Evolutionary conservation across 2,888 invertebrate genomes (phyloP).

Genomic region (Tryphoninae sp.): DNA sequence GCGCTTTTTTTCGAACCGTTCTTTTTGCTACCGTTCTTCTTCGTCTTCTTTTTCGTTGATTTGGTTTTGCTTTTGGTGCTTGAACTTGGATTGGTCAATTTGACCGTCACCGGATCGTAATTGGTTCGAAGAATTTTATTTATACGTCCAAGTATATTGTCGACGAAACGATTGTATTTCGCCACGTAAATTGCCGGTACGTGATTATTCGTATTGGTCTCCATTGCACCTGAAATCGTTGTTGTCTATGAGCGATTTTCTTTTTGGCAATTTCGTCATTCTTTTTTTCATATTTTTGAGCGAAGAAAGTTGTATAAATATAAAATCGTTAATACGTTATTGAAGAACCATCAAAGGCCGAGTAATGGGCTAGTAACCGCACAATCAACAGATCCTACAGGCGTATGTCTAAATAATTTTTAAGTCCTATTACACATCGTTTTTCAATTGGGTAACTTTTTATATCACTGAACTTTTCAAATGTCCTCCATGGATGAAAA

Average conservation of each 20-base stretch:
- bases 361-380: too few relatives aligned
- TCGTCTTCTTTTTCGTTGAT: constrained; percentile 75
- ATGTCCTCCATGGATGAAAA: too few relatives aligned
- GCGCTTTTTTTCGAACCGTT: constrained; percentile 71
- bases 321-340: too few relatives aligned
- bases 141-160: constrained; percentile 91
- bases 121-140: constrained; percentile 90
- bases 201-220: constrained; percentile 71
- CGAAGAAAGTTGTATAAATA: background rate
- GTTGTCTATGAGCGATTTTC: background rate
- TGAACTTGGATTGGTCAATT: constrained; percentile 84
- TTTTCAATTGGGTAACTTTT: too few relatives aligned
- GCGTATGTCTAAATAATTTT: too few relatives aligned
- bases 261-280: background rate
- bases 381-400: too few relatives aligned
- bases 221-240: constrained; percentile 82
- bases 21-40: constrained; percentile 75
- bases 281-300: background rate
- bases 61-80: constrained; percentile 82
- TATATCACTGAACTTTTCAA: too few relatives aligned
- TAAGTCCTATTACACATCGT: too few relatives aligned
- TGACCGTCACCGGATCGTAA: constrained; percentile 93
- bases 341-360: too few relatives aligned
- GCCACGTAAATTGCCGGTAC: constrained; percentile 89
- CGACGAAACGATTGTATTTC: constrained; percentile 93